These are phyloP conservation scores for Liparis tanakae DNA, from an alignment of 2,797 vertebrate genomes.

Conservation along the genomic window DNA sequence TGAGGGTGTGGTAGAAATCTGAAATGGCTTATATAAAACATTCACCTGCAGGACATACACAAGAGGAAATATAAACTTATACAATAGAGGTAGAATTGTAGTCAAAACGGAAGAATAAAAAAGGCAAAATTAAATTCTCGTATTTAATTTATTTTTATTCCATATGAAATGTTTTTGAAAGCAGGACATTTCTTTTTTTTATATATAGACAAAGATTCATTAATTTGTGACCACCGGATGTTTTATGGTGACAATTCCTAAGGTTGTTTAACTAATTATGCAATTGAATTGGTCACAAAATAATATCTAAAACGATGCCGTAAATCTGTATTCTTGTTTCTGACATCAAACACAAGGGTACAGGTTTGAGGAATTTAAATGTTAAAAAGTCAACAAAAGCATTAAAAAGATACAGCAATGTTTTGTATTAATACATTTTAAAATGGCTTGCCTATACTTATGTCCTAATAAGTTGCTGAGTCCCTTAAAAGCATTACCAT, in stretches of 20 bases:
- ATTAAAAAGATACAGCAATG: too few relatives aligned
- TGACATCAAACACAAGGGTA: too few relatives aligned
- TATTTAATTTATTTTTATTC: neutral
- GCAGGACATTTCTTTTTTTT: neutral
- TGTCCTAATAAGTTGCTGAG: neutral
- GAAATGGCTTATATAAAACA: neutral
- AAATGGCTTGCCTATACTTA: too few relatives aligned
- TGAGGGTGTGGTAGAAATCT: neutral
- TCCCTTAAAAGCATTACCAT: neutral
- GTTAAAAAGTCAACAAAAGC: neutral
- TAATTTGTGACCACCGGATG: neutral
- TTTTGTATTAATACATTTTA: too few relatives aligned
- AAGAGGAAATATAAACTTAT: neutral
- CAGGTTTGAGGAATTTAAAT: neutral
- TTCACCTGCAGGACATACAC: neutral
- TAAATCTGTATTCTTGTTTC: too few relatives aligned
- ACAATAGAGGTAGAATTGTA: neutral
- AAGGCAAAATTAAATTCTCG: neutral
- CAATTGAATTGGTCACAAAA: too few relatives aligned
- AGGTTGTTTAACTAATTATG: too few relatives aligned
- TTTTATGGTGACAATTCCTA: too few relatives aligned
- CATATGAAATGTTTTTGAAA: neutral
- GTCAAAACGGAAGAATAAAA: neutral
- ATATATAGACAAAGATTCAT: neutral
- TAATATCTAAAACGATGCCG: too few relatives aligned